Conservation (phyloP, 2,888 invertebrate species). For the Chorisops tibialis region DNA sequence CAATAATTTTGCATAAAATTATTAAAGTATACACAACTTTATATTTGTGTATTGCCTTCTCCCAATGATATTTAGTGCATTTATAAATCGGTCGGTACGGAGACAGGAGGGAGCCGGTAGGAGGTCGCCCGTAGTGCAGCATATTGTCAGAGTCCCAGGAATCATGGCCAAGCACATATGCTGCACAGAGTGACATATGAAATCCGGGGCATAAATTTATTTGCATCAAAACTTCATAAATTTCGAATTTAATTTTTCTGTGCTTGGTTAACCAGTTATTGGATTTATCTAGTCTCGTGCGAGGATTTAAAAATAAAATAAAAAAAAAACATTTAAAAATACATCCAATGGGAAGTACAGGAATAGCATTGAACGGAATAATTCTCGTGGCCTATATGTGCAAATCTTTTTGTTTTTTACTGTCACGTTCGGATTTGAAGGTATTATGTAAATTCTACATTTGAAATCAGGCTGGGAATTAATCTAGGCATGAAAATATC, state of each 20-base stretch:
- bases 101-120: neutral
- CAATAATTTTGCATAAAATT: conserved; percentile 20
- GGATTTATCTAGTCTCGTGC: conserved; percentile 18
- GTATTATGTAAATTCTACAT: no score
- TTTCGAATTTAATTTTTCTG: conserved; percentile 26
- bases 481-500: no score
- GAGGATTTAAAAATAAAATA: neutral
- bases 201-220: conserved; percentile 23
- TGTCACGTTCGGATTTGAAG: no score
- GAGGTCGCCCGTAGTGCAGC: neutral
- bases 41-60: no score
- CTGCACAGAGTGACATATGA: conserved; percentile 8
- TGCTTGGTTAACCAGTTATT: conserved; percentile 22
- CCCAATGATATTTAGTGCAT: neutral
- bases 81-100: neutral
- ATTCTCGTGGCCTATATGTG: no score
- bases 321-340: neutral
- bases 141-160: neutral
- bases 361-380: no score
- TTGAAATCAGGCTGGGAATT: no score
- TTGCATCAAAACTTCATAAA: conserved; percentile 24
- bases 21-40: conserved; percentile 20
- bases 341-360: no score
- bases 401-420: no score
- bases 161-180: neutral